phyloP scores from a whole-genome alignment of 2,797 vertebrate species.

The Nannoperca australis region DNA sequence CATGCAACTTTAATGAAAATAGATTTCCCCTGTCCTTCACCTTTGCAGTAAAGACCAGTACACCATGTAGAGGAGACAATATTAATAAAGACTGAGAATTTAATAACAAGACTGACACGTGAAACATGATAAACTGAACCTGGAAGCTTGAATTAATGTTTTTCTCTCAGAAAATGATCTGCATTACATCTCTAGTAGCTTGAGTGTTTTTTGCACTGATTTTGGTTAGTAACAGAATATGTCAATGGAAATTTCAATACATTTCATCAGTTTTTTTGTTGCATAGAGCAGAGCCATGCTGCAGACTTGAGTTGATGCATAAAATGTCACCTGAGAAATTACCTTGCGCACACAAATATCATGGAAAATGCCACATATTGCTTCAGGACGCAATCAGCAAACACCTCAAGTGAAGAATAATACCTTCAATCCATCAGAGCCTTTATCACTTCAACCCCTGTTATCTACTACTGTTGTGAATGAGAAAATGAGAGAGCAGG shows the following conservation, averaged over 20 bases:
- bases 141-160: constrained; percentile 19
- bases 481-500: constrained; percentile 52
- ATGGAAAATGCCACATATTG: constrained; percentile 34
- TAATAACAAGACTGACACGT: constrained; percentile 21
- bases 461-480: constrained; percentile 39
- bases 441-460: constrained; percentile 12
- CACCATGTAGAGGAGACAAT: constrained; percentile 29
- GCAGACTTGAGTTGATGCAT: background rate
- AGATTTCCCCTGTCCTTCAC: constrained; percentile 72
- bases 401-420: constrained; percentile 49
- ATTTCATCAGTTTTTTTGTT: constrained; percentile 52
- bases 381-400: constrained; percentile 41
- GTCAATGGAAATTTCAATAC: constrained; percentile 21
- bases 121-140: constrained; percentile 23
- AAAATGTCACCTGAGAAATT: constrained; percentile 53
- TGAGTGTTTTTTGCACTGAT: background rate
- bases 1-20: constrained; percentile 81
- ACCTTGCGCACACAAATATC: constrained; percentile 31
- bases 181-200: background rate
- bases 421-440: constrained; percentile 43
- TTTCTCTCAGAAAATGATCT: constrained; percentile 2
- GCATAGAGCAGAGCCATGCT: constrained; percentile 1
- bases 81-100: constrained; percentile 34
- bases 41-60: constrained; percentile 34
- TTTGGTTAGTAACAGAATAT: constrained; percentile 21